A percentile compares a stretch with the other conserved stretches of the same genome.
phyloP scores from a whole-genome alignment of 2,113 vertebrate species.

The Glareola pratincola region DNA sequence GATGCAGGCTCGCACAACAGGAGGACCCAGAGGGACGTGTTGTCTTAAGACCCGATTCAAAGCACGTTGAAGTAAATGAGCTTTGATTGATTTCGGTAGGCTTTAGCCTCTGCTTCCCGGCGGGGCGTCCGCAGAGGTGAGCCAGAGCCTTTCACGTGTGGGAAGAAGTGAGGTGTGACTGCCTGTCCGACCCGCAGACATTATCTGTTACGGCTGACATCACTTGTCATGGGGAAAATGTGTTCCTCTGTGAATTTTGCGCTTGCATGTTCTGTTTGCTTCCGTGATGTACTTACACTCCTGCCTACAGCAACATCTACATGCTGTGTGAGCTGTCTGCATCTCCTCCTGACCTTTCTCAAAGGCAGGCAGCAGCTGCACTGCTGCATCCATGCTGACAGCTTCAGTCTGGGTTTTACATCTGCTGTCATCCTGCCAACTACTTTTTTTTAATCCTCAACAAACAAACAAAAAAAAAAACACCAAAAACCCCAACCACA shows the following conservation, averaged over 20 bases:
- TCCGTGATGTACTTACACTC: neutral
- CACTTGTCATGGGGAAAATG: neutral
- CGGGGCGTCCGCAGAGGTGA: neutral
- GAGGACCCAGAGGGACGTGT: neutral
- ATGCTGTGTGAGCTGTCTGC: neutral
- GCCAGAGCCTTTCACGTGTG: neutral
- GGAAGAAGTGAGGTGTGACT: neutral
- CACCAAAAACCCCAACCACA: neutral
- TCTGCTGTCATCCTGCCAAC: conserved; percentile 21
- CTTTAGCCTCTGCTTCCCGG: neutral
- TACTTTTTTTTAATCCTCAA: conserved; percentile 15
- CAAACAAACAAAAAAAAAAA: neutral
- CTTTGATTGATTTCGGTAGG: neutral
- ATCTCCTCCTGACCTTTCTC: conserved; percentile 28
- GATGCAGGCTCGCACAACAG: neutral
- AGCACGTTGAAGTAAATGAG: neutral
- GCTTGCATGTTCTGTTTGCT: neutral
- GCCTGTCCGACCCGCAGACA: fast-evolving
- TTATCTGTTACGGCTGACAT: neutral
- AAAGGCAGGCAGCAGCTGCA: conserved; percentile 18
- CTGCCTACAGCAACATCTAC: neutral
- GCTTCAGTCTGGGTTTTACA: conserved; percentile 1
- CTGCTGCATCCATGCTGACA: conserved; percentile 8
- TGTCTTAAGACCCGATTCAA: neutral
- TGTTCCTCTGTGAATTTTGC: neutral